Conservation (phyloP, 2,797 vertebrate genomes). For the Propithecus deckenii region DNA sequence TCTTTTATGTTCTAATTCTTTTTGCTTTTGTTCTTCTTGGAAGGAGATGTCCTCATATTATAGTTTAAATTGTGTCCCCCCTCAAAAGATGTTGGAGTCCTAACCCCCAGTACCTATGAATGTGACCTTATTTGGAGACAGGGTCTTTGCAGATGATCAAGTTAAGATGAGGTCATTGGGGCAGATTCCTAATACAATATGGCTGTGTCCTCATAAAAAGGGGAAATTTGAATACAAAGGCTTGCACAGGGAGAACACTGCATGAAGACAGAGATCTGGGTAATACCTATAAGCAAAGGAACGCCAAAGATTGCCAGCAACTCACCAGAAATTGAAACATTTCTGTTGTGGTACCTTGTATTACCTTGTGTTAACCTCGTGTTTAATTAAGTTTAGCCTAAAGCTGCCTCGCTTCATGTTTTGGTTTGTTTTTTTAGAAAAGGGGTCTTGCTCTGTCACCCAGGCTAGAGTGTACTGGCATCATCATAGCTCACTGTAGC, state of each 20-base stretch:
- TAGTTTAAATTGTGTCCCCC: neutral
- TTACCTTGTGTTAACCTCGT: neutral
- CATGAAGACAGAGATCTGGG: neutral
- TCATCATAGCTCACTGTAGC: too few relatives aligned
- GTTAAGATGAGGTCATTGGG: neutral
- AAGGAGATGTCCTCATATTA: neutral
- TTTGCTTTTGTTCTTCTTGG: neutral
- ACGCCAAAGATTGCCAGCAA: neutral
- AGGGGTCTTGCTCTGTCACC: too few relatives aligned
- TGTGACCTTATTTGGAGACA: neutral
- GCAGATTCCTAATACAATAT: neutral
- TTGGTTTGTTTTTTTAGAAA: too few relatives aligned
- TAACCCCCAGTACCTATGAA: neutral
- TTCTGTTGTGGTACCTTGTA: neutral
- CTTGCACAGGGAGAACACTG: accelerated
- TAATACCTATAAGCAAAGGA: neutral
- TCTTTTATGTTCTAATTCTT: neutral
- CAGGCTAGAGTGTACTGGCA: too few relatives aligned
- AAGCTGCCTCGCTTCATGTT: neutral
- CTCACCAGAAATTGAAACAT: neutral
- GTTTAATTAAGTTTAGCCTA: neutral
- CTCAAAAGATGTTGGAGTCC: neutral
- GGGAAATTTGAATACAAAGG: neutral
- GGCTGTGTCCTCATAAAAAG: neutral
- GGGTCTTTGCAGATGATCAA: neutral